A percentile compares a stretch with the other conserved stretches of the same genome.
These are phyloP conservation scores for Microhierax caerulescens DNA, from an alignment of 2,797 vertebrate genomes.

Conservation along the genomic window DNA sequence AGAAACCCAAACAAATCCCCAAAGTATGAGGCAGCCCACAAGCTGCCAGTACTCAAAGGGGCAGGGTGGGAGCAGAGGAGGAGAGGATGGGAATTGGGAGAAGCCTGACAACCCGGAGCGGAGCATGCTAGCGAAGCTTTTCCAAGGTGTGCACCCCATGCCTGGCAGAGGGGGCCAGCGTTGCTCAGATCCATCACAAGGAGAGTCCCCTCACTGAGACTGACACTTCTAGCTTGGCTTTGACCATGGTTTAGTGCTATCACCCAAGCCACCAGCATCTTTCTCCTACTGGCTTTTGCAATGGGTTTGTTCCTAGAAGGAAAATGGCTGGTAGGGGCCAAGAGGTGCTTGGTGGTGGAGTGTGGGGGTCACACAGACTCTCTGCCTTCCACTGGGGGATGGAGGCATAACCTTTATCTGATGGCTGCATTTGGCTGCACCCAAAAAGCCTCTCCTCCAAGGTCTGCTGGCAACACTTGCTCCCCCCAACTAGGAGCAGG, in stretches of 20 bases:
- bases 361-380: rapidly evolving
- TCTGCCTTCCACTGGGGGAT: rapidly evolving
- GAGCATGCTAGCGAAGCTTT: not conserved
- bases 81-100: not conserved
- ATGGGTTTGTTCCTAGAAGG: not conserved
- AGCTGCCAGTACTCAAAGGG: not conserved
- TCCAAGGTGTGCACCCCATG: rapidly evolving
- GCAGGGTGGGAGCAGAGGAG: not conserved
- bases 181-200: not conserved
- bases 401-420: not conserved
- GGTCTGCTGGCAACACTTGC: not conserved
- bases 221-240: not conserved
- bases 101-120: rapidly evolving
- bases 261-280: not conserved
- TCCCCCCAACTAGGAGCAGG: no score
- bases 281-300: rapidly evolving
- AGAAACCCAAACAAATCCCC: not conserved
- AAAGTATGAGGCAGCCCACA: not conserved
- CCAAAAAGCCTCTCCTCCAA: rapidly evolving
- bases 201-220: not conserved
- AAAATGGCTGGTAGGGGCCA: not conserved
- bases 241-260: not conserved
- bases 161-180: not conserved
- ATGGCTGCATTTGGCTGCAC: rapidly evolving
- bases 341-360: not conserved